Evolutionary conservation across 1,140 invertebrate species (phyloP), one percentile per base, ranked within the genome.

Genomic region (Zeugodacus cucurbitae): DNA sequence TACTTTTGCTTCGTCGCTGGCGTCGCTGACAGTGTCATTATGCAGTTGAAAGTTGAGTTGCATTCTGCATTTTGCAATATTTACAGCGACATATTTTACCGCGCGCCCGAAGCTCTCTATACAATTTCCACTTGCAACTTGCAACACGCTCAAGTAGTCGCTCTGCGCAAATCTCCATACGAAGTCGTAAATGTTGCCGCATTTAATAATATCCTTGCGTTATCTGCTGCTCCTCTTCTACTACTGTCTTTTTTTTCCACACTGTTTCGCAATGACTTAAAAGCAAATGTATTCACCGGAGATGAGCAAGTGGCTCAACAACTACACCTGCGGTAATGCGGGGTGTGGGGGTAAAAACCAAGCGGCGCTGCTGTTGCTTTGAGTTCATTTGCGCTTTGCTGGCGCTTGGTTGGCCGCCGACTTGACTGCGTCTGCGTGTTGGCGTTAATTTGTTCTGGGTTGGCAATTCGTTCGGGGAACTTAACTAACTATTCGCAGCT

Each of bases 401-500:
- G 64, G 32, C 20, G 37, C 70, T 82, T 48, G 41, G 37, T 82
- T 54, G 22, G 37, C 41, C 7, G 34, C 6, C 74, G 74, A 82
- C 74, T 32, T 34, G 64, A 70, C 64, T 62, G 58, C 58, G 58
- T 22, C n/a, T 82, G 74, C 74, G 74, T 26, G 37, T 44, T 48
- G 41, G 41, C 22, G 74, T 82, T 82, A 82, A 82, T 48, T 82
- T 48, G 74, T 48, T 82, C 41, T 82, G 41, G 8, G 74, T 82
- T 82, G 22, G 37, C n/a, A 82, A 82, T 82, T 26, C 41, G 41
- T 29, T 82, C 74, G 14, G 41, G 41, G 74, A 82, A 29, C 74
- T 82, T 48, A 82, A 82, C 74, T 82, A 48, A 82, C 74, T 48
- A 48, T 82, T 82, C 74, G 41, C 74, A 82, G 74, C 74, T 82